phyloP scores from a whole-genome alignment of 2,113 vertebrate species.

The Eulemur rufifrons region DNA sequence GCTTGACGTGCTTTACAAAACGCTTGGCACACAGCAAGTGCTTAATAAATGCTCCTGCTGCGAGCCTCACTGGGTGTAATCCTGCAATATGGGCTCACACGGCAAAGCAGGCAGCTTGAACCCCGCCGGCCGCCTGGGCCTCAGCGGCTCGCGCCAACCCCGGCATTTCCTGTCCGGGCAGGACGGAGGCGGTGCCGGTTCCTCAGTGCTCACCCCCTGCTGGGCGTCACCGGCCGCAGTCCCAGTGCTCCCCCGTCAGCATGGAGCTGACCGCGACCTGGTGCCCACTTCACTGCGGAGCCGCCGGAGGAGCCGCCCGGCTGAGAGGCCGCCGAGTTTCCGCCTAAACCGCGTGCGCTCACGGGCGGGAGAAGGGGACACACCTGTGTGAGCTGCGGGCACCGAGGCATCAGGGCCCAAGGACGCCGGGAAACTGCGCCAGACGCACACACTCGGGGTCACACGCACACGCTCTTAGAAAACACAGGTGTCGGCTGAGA shows the following conservation, averaged over 20 bases:
- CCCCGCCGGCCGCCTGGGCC: too few species aligned
- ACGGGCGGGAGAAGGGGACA: accelerated
- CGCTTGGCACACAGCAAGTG: accelerated
- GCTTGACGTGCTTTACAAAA: accelerated
- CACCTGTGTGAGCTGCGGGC: accelerated
- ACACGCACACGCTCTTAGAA: background rate
- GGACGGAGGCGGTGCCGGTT: accelerated
- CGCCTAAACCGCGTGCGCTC: background rate
- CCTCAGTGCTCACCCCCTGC: accelerated
- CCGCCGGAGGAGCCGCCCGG: accelerated
- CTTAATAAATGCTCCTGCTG: accelerated
- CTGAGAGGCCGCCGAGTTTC: background rate
- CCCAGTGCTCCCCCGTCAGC: accelerated
- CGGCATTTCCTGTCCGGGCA: accelerated
- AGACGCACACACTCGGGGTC: accelerated
- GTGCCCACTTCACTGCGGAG: accelerated
- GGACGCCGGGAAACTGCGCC: too few species aligned
- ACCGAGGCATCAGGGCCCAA: accelerated
- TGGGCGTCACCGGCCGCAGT: accelerated
- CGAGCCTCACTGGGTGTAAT: accelerated
- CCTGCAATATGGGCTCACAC: accelerated
- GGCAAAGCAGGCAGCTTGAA: accelerated
- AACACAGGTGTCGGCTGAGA: background rate
- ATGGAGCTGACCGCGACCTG: accelerated
- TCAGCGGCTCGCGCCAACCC: background rate